Evolutionary conservation across 2,113 vertebrate species (phyloP), one percentile per base, ranked within the genome.

Genomic region (Nycticebus coucang): DNA sequence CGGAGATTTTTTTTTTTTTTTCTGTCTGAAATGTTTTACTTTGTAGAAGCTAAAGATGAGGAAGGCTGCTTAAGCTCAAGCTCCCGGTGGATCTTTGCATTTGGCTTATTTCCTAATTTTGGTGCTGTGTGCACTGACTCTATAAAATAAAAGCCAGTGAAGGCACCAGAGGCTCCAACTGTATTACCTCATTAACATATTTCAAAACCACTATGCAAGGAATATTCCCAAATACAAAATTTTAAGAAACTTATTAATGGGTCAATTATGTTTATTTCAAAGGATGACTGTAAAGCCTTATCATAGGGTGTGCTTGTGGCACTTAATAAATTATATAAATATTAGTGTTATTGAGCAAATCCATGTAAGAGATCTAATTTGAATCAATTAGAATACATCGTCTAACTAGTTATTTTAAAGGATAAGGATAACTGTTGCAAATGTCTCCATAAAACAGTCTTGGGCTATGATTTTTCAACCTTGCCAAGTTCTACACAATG

Each of bases 1-100:
- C 90, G 18, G 50, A 87, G 50, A 77, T 85, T n/a, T n/a, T n/a
- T n/a, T n/a, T n/a, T n/a, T n/a, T 55, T 26, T 72, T 87, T 93
- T 91, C 28, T 86, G 26, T 87, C 10, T 80, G n/a, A 83, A 64
- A 57, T 30, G n/a, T 55, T 81, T 18, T 17, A 35, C 11, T 30
- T 35, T 89, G 88, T 71, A 15, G 14, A 30, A 71, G 26, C 35
- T 37, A 9, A 95, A 88, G 41, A 82, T 28, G 74, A 66, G 7
- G 37, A 87, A 62, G 30, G 45, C 18, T 28, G 5, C 62, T 11
- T 75, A 53, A 75, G 19, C 59, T 53, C 26, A 28, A 55, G 6
- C 2, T 19, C 59, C 53, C 4, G 14, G n/a, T 69, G 24, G 68
- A 12, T 7, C 9, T 90, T 82, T 71, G 6, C 35, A 77, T 69